Evolutionary conservation across 2,797 vertebrate genomes (phyloP).

Genomic region (Protosalanx chinensis): DNA sequence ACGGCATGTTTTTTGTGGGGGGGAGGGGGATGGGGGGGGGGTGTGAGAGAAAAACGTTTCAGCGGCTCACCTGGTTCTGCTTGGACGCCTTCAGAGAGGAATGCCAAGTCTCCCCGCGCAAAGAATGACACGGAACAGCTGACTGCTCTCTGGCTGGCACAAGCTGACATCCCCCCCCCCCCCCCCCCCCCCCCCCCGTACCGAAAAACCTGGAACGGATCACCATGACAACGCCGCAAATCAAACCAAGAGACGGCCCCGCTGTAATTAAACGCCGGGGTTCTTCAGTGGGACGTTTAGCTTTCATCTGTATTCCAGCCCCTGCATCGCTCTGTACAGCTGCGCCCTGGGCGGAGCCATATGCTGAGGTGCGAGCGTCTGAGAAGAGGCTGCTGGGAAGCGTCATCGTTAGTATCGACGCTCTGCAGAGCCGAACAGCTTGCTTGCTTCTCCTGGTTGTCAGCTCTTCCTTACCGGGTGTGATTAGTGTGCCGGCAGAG

Average conservation of each 20-base stretch:
- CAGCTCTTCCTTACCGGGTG: background rate
- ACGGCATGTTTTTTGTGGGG: slow-evolving; percentile 28
- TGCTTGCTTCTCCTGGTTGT: background rate
- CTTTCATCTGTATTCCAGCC: too few species aligned
- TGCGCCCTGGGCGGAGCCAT: background rate
- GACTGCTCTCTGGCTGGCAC: background rate
- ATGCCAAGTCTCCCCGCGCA: background rate
- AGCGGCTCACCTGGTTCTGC: background rate
- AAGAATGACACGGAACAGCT: background rate
- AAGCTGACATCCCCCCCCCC: too few species aligned
- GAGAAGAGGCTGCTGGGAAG: background rate
- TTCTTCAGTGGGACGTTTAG: background rate
- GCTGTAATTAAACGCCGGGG: background rate
- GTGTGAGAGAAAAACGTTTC: background rate
- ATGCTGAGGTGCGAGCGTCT: background rate
- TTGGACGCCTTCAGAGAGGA: slow-evolving; percentile 2
- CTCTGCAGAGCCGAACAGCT: background rate
- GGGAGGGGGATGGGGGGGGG: too few species aligned
- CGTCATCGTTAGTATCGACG: background rate
- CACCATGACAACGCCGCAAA: background rate
- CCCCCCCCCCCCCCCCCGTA: too few species aligned
- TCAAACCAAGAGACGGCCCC: background rate
- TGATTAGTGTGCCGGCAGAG: background rate
- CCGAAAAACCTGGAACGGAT: background rate
- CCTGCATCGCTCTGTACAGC: background rate